Percentiles rank a stretch among this genome's conserved stretches.
Conservation (phyloP, 2,888 invertebrate species). For the Stenchaetothrips biformis region DNA sequence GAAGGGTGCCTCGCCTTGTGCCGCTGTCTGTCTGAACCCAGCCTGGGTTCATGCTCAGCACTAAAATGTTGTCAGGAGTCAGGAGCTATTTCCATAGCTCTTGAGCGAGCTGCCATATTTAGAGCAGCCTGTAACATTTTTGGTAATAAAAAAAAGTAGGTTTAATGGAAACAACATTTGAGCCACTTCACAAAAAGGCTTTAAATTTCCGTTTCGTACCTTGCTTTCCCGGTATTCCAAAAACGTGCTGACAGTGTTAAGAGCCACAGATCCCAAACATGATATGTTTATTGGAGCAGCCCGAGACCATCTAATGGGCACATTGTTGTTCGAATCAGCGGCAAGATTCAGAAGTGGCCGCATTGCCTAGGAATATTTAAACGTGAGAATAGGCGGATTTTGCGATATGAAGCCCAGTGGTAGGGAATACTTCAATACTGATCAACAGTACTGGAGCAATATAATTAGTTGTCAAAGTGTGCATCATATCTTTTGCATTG, state of each 20-base stretch:
- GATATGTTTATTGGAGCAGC: conserved; percentile 82
- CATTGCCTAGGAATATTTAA: conserved; percentile 55
- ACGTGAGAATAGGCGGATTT: not conserved
- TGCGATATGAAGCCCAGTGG: conserved; percentile 30
- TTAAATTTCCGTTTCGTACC: conserved; percentile 48
- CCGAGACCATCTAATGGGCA: conserved; percentile 56
- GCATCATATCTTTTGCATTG: conserved; percentile 64
- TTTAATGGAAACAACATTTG: conserved; percentile 27
- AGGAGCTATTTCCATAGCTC: conserved; percentile 72
- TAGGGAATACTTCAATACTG: conserved; percentile 52
- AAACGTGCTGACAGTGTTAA: conserved; percentile 70
- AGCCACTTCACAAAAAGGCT: not conserved
- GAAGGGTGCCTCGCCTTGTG: conserved; percentile 70
- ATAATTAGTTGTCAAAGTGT: conserved; percentile 68
- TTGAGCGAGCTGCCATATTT: conserved; percentile 79
- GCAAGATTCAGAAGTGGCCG: conserved; percentile 68
- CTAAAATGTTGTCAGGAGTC: conserved; percentile 72
- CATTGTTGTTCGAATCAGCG: conserved; percentile 51
- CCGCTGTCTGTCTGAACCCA: conserved; percentile 92
- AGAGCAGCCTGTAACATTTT: conserved; percentile 63
- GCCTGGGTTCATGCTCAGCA: conserved; percentile 75
- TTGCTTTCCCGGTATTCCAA: conserved; percentile 86
- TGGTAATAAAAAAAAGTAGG: conserved; percentile 34
- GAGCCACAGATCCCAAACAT: conserved; percentile 69
- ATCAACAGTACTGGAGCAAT: conserved; percentile 77